These are phyloP conservation scores for Mesocentrotus franciscanus DNA, from an alignment of 53 echinoderm and acorn worm species.

Conservation along the genomic window DNA sequence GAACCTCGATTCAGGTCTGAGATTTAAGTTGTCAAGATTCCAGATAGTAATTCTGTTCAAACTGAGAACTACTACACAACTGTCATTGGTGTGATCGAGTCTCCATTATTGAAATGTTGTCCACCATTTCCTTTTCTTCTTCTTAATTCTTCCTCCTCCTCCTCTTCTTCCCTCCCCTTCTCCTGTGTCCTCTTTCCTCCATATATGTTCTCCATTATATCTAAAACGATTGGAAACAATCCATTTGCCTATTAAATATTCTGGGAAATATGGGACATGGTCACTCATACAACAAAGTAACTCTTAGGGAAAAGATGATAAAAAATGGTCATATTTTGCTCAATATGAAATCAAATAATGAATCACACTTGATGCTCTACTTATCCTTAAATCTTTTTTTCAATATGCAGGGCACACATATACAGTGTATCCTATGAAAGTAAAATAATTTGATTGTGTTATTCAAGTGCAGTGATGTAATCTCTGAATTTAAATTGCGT, in stretches of 20 bases:
- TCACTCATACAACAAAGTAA: not conserved
- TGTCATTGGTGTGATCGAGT: slow-evolving; percentile 18
- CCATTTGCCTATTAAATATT: not conserved
- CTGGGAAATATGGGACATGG: not conserved
- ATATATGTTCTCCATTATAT: not conserved
- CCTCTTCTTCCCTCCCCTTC: too few relatives aligned
- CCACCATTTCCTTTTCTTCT: not conserved
- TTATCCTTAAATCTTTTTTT: too few relatives aligned
- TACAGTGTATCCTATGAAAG: too few relatives aligned
- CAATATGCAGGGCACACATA: too few relatives aligned
- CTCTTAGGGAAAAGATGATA: not conserved
- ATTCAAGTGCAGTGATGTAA: not conserved
- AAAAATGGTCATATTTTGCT: not conserved
- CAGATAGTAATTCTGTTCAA: slow-evolving; percentile 41
- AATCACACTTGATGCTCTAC: not conserved
- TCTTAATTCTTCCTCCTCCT: too few relatives aligned
- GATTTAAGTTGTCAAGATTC: slow-evolving; percentile 36
- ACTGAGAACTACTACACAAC: not conserved
- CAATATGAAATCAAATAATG: not conserved
- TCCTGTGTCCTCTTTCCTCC: not conserved
- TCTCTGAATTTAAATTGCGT: not conserved
- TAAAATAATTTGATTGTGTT: too few relatives aligned
- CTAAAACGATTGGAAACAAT: too few relatives aligned
- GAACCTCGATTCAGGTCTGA: not conserved
- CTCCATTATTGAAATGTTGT: not conserved